Evolutionary conservation across 2,888 invertebrate genomes (phyloP), one percentile per base, ranked within the genome.

Genomic region (Digitonthophagus gazella): DNA sequence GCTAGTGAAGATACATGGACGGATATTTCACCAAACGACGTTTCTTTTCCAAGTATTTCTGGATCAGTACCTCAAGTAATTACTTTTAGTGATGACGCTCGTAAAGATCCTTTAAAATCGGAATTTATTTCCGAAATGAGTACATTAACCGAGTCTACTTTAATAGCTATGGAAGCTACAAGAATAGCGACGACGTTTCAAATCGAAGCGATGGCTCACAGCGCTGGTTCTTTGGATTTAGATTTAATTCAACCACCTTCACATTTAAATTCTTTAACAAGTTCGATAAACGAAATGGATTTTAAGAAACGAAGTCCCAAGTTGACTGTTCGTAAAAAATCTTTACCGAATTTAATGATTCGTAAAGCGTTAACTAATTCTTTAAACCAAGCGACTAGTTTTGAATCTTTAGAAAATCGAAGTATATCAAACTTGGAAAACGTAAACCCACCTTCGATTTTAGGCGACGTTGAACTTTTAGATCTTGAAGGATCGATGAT

Each of bases 361-460:
- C 87, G 89, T 75, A 85, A 92, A 70, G 93, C 92, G 0, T 80
- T 93, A 0, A 89, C 85, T 54, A 88, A 89, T 72, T 85, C 84
- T 0, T 78, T 79, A 57, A 81, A 77, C 68, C 78, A 79, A 70
- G 77, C 76, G 8, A 78, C 80, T 5, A 89, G 89, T 75, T 85
- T 90, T 0, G 93, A 93, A 77, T 88, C 88, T 75, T 77, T 90
- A 15, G 89, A 89, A 75, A 87, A 84, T 69, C 81, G 86, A 71
- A 86, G 89, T 75, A 82, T 86, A 58, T 88, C 88, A 3, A 92
- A 93, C 78, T 82, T 94, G 22, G 95, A 95, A 28, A 91, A 91
- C 72, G 88, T 94, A 2, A 93, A 93, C 78, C 94, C 95, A 2
- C 94, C 95, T 0, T 93, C 93, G 0, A 90, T 94, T 90, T 92